Percentiles rank a stretch among this genome's conserved stretches.
These are phyloP conservation scores for Danio jaintianensis DNA, from an alignment of 2,797 vertebrate genomes.

Conservation along the genomic window DNA sequence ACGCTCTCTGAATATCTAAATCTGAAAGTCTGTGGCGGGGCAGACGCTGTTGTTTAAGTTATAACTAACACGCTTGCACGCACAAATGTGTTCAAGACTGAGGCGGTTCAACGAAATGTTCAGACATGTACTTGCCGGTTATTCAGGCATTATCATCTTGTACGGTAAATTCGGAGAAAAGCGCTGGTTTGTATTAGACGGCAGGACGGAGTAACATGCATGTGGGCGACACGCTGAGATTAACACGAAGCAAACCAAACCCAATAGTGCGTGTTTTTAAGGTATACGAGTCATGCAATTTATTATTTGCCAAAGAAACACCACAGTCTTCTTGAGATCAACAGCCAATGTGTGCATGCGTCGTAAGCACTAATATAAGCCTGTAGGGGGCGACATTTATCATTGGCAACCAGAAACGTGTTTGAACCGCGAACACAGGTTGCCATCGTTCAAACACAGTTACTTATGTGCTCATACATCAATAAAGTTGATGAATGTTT, in stretches of 20 bases:
- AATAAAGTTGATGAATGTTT: constrained; percentile 44
- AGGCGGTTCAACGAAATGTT: constrained; percentile 56
- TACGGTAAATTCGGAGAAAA: neutral
- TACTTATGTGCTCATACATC: constrained; percentile 24
- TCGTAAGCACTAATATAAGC: constrained; percentile 22
- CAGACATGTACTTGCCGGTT: constrained; percentile 21
- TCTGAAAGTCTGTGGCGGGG: constrained; percentile 19
- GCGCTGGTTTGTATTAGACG: neutral
- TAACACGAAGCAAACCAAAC: constrained; percentile 21
- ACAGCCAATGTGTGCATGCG: constrained; percentile 36
- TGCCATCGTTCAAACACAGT: constrained; percentile 13
- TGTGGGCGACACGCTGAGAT: neutral
- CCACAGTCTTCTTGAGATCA: constrained; percentile 21
- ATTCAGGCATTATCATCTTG: constrained; percentile 15
- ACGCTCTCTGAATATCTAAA: constrained; percentile 52
- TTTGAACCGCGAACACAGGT: constrained; percentile 23
- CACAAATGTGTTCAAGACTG: constrained; percentile 44
- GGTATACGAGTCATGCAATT: constrained; percentile 11
- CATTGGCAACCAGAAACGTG: constrained; percentile 8
- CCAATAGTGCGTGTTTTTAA: constrained; percentile 21
- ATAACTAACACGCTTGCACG: constrained; percentile 39
- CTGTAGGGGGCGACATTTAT: constrained; percentile 8
- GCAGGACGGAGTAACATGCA: neutral
- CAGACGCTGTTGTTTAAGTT: constrained; percentile 54
- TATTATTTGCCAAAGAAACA: constrained; percentile 42